Evolutionary conservation across 2,797 vertebrate species (phyloP), one percentile per base, ranked within the genome.

Genomic region (Gymnoscopelus braueri): DNA sequence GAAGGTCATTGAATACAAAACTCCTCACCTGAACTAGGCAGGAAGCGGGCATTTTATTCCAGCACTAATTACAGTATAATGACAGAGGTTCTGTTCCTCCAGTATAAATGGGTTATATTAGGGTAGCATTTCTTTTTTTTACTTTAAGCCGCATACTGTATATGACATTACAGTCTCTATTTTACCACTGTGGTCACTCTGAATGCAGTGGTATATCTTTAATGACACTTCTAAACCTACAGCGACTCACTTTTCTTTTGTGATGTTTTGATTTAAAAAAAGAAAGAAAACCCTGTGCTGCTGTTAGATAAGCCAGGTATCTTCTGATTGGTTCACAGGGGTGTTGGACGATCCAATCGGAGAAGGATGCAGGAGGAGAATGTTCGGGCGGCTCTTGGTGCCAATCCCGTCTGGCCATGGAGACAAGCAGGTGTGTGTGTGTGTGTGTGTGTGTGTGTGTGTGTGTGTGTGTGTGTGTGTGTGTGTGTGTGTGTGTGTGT

Each of bases 401-500:
- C 78, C 35, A 79, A 84, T 1, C 35, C 77, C 72, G 70, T 85
- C 63, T 83, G 85, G 78, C 79, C 68, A 0, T 86, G 77, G 83
- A 92, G 67, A 77, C 87, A 82, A 77, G 79, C 87, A 80, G 91
- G 92, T 92, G 15, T n/a, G 87, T 82, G 2, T 8, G 7, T 59
- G 1, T 48, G 32, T 64, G 5, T 58, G 50, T 69, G 51, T 72
- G 51, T 57, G 39, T 59, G 15, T 47, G 4, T 54, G 49, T 52
- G 66, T 56, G 23, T 70, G 19, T 57, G 26, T 44, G 32, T 39
- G 11, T 55, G 48, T 24, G 19, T 39, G 10, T 67, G 15, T 55
- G 23, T 60, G 10, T 29, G 29, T 65, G 35, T 67, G 44, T 56
- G 19, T 47, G 23, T 53, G 44, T 69, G 48, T 32, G 24, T 35